phyloP scores from a whole-genome alignment of 2,113 vertebrate species.

The Pituophis catenifer region DNA sequence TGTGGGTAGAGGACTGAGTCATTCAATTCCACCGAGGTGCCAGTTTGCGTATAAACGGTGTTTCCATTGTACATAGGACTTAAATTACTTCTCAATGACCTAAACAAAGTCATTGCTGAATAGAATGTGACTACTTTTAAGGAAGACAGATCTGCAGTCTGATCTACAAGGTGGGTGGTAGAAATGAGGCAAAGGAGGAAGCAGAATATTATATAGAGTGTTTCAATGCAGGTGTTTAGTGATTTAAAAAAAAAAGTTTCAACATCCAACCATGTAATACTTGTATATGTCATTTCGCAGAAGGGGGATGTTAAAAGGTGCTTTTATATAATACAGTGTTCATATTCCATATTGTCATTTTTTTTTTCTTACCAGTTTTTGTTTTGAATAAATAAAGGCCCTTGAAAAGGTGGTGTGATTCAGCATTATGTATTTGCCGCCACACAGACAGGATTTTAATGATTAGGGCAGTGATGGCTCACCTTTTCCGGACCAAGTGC shows the following conservation, averaged over 20 bases:
- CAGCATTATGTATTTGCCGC: background rate
- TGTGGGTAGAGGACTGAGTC: background rate
- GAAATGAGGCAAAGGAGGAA: background rate
- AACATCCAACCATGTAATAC: background rate
- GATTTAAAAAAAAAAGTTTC: background rate
- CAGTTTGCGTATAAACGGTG: background rate
- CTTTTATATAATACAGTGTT: conserved; percentile 30
- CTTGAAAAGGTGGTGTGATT: background rate
- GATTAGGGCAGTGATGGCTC: background rate
- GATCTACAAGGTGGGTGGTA: background rate
- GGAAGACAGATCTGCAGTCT: background rate
- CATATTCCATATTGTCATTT: background rate
- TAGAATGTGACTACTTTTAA: background rate
- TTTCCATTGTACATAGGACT: background rate
- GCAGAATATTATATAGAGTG: background rate
- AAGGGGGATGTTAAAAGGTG: background rate
- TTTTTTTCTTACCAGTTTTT: conserved; percentile 6
- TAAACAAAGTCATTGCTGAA: background rate
- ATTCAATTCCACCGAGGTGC: background rate
- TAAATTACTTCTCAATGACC: background rate
- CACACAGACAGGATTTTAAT: background rate
- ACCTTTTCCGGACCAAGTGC: too few species aligned
- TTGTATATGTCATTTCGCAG: background rate
- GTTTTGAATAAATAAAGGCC: conserved; percentile 58
- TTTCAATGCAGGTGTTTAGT: background rate